A percentile compares a stretch with the other conserved stretches of the same genome.
These are phyloP conservation scores for Spilarctia lutea DNA, from an alignment of 2,888 invertebrate species.

Conservation along the genomic window DNA sequence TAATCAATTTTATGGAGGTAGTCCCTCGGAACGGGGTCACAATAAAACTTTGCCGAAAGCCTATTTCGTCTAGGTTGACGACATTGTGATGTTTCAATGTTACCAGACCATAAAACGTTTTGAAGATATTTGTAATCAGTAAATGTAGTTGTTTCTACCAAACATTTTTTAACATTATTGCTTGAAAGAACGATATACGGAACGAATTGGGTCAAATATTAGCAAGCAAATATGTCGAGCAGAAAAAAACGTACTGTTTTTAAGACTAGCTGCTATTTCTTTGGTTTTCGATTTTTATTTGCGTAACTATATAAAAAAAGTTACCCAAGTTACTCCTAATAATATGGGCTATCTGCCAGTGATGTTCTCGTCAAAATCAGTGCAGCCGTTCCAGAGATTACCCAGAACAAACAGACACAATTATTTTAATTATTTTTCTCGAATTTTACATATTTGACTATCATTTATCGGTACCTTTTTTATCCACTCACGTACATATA, in stretches of 20 bases:
- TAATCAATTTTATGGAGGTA: background rate
- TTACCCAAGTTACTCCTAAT: too few relatives aligned
- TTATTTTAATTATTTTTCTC: too few relatives aligned
- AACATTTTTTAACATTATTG: background rate
- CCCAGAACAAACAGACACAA: too few relatives aligned
- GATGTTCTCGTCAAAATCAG: too few relatives aligned
- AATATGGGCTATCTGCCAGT: too few relatives aligned
- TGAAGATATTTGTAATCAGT: background rate
- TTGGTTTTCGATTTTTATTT: too few relatives aligned
- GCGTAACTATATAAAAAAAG: too few relatives aligned
- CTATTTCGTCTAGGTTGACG: slow-evolving; percentile 1
- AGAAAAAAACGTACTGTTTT: background rate
- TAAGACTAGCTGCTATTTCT: too few relatives aligned
- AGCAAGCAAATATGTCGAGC: background rate
- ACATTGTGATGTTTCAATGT: background rate
- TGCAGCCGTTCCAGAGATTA: too few relatives aligned
- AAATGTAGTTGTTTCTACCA: background rate
- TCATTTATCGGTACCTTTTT: background rate
- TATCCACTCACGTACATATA: too few relatives aligned
- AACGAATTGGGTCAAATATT: background rate
- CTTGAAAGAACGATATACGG: background rate
- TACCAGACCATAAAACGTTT: background rate
- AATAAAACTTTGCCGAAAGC: background rate
- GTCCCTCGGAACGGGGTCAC: background rate
- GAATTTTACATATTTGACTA: too few relatives aligned